Evolutionary conservation across 2,888 invertebrate species (phyloP), one percentile per base, ranked within the genome.

Genomic region (Aelia acuminata): DNA sequence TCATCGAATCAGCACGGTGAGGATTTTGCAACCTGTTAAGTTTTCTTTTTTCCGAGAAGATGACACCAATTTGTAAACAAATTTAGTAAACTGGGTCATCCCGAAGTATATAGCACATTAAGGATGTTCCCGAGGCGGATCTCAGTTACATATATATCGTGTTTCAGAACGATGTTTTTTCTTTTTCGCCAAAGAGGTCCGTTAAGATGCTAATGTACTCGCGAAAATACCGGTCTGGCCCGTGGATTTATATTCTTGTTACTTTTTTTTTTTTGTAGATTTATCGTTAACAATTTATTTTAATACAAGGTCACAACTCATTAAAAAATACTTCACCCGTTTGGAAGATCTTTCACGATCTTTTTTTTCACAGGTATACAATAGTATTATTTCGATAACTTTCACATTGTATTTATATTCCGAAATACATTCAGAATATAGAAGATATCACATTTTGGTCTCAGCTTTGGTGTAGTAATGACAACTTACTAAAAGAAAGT

Each of bases 81-180:
- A 47, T 22, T 43, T 11, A 15, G 43, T 47, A 43, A 80, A 80
- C 43, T 80, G 80, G 80, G 80, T 80, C 80, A 80, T 43, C 43
- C 80, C 13, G 22, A 47, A 10, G 26, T 47, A 80, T 80, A 80
- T 80, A n/a, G 43, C n/a, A 80, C 43, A 80, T 80, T 47, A 80
- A 80, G 80, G 43, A 43, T 80, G 43, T 80, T 80, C 20, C 75
- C 43, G 43, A 43, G 80, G 39, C 39, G 80, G 80, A 80, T 43
- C 43, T 80, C n/a, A 13, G 43, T 13, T 80, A 31, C n/a, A n/a
- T 70, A 70, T 70, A 53, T 53, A 8, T 10, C 43, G 10, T 43
- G 31, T 31, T 3, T 63, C 31, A 3, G 26, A 31, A 57, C 2
- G 63, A 63, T 63, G 7, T 70, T 70, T 70, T 70, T 70, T 70